A percentile compares a stretch with the other conserved stretches of the same genome.
These are phyloP conservation scores for Larimichthys crocea DNA, from an alignment of 2,113 vertebrate genomes.

Conservation along the genomic window DNA sequence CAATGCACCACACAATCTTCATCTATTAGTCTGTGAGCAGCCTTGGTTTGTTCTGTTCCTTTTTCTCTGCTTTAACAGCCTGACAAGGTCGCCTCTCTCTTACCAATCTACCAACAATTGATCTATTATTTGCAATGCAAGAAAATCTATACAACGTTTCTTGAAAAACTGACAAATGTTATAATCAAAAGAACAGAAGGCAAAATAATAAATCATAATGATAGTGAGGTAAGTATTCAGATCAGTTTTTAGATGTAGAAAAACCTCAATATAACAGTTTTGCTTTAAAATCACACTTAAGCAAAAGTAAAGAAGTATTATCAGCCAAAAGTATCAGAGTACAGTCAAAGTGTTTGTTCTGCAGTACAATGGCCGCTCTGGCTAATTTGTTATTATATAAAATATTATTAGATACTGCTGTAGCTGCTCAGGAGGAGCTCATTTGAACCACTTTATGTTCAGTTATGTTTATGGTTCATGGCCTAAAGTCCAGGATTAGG, in stretches of 20 bases:
- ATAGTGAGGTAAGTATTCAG: neutral
- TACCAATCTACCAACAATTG: conserved; percentile 45
- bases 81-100: conserved; percentile 55
- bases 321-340: neutral
- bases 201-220: neutral
- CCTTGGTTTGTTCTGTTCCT: conserved; percentile 23
- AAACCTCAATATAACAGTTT: neutral
- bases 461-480: neutral
- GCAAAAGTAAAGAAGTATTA: neutral
- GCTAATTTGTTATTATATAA: too few species aligned
- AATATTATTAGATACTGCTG: neutral
- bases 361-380: neutral
- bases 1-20: conserved; percentile 37
- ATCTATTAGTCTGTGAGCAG: conserved; percentile 42
- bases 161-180: neutral
- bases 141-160: neutral
- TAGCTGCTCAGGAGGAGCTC: neutral
- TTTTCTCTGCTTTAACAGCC: conserved; percentile 51
- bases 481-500: neutral
- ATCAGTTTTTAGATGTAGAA: neutral
- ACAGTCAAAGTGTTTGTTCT: neutral
- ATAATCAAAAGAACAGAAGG: neutral
- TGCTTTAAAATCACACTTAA: neutral
- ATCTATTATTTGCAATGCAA: neutral
- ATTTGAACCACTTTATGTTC: neutral